Base-by-base conservation (phyloP, 23 tunicate species). In the Trididemnum clinides region DNA sequence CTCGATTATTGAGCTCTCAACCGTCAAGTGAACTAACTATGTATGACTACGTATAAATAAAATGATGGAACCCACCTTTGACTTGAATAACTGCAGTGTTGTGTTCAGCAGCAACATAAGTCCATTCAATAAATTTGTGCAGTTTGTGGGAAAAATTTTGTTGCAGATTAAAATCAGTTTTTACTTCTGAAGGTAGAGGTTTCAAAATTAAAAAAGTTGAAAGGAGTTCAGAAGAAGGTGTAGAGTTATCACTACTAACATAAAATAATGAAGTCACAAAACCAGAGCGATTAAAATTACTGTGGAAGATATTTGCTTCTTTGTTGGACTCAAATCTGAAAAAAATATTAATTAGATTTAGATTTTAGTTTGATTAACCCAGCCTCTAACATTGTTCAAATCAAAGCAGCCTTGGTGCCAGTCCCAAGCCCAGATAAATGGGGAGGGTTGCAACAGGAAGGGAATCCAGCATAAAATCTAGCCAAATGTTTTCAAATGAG, bases 111-210 rank as follows among this genome's bases (percentile, higher is more conserved):
- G 50, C 51, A 0, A 74, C 12, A 64, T 86, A 51, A 10, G 87
- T 64, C 90, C 91, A 91, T 15, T 86, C 96, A 26, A 89, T 30
- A 21, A 50, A 74, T 37, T 81, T 58, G 26, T 91, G 75, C 22
- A 91, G 58, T 30, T 22, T 27, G 18, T 39, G 50, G 33, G 96
- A 91, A 2, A 91, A 27, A 4, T 72, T 37, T n/a, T 78, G 81
- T 38, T 36, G 57, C 58, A 91, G 34, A 29, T 91, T 82, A 1
- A 64, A 65, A n/a, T 39, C 65, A 19, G 90, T 63, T 33, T 91
- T 82, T n/a, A 91, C 37, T 62, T 75, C 57, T 28, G 80, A 64
- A 30, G 96, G 96, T 39, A 91, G 50, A 4, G 77, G 50, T 82
- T 71, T 64, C 18, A 91, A 34, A 0, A 91, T 12, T 28, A 91